These are phyloP conservation scores for Philaethria dido DNA, from an alignment of 2,888 invertebrate species.

Conservation along the genomic window DNA sequence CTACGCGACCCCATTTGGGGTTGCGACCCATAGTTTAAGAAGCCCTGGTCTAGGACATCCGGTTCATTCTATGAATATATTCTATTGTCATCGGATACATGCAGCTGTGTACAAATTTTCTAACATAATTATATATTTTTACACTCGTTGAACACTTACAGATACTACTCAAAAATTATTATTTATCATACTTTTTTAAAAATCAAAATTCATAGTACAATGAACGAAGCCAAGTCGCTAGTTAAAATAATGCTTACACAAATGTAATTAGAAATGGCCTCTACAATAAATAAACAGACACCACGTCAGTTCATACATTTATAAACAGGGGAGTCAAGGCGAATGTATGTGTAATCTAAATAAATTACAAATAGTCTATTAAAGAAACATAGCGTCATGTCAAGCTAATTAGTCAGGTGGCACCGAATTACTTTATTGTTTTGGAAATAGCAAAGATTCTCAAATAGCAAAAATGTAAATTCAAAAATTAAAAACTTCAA, in stretches of 20 bases:
- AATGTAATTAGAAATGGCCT: constrained; percentile 15
- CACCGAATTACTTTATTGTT: neutral
- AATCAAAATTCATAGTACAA: neutral
- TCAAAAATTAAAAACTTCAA: no score
- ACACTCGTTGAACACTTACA: no score
- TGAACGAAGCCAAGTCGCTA: neutral
- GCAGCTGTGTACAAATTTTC: no score
- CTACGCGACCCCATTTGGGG: no score
- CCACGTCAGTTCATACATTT: constrained; percentile 3
- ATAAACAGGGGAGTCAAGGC: constrained; percentile 11
- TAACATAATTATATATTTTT: no score
- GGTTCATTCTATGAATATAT: no score
- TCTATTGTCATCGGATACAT: no score
- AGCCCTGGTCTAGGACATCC: no score
- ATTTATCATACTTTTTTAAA: no score
- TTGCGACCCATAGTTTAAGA: no score
- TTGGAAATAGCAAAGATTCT: neutral
- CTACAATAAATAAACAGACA: constrained; percentile 3
- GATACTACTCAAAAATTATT: no score
- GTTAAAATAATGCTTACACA: constrained; percentile 41
- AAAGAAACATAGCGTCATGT: constrained; percentile 13
- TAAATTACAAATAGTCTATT: constrained; percentile 18
- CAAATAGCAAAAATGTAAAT: no score
- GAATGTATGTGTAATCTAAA: constrained; percentile 3
- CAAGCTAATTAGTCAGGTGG: constrained; percentile 11